Percentiles rank a stretch among this genome's conserved stretches.
phyloP scores from a whole-genome alignment of 2,797 vertebrate species.

The Muscicapa striata region DNA sequence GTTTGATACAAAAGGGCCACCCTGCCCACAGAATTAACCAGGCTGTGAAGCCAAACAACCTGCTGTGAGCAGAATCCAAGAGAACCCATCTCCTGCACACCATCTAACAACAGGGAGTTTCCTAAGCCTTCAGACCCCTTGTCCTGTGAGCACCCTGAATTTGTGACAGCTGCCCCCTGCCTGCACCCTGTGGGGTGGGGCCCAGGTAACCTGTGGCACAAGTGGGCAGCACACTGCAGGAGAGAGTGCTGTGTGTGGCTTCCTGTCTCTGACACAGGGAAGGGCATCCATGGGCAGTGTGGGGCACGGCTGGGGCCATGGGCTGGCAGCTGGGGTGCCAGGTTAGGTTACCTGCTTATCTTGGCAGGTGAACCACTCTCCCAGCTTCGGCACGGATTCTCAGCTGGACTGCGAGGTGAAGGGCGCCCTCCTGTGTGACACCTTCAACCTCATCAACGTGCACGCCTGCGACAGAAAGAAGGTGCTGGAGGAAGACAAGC shows the following conservation, averaged over 20 bases:
- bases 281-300: not conserved
- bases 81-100: not conserved
- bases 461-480: conserved; percentile 73
- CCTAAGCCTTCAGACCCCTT: not conserved
- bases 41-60: not conserved
- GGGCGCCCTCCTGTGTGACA: conserved; percentile 77
- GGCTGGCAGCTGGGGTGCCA: too few relatives aligned
- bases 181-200: not conserved
- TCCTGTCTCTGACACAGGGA: not conserved
- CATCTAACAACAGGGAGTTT: not conserved
- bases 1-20: not conserved
- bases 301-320: not conserved
- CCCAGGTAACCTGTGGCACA: not conserved
- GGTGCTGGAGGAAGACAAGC: conserved; percentile 78
- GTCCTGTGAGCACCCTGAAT: not conserved
- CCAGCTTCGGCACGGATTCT: conserved; percentile 81
- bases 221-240: not conserved
- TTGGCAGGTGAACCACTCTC: conserved; percentile 81
- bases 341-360: not conserved
- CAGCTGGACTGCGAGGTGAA: conserved; percentile 79
- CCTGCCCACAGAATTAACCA: not conserved
- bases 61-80: not conserved
- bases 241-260: not conserved
- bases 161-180: not conserved
- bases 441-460: conserved; percentile 78